phyloP scores from a whole-genome alignment of 2,797 vertebrate species.

The Pelobates cultripes region DNA sequence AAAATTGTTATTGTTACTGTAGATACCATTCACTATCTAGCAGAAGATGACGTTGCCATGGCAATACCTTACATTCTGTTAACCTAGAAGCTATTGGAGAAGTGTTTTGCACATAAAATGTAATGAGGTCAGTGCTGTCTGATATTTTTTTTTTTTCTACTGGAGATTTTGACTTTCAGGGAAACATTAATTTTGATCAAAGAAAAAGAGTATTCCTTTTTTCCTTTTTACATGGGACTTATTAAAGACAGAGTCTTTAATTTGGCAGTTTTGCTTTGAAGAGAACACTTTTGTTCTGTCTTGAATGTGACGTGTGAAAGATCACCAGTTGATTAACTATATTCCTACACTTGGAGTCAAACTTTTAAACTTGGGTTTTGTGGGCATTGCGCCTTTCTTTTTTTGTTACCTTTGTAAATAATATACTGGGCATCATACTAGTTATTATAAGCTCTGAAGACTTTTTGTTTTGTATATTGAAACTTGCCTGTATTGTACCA shows the following conservation, averaged over 20 bases:
- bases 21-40: background rate
- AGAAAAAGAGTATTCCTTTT: slow-evolving; percentile 22
- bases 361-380: background rate
- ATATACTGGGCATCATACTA: background rate
- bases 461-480: background rate
- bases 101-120: slow-evolving; percentile 31
- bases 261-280: slow-evolving; percentile 48
- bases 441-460: background rate
- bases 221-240: slow-evolving; percentile 30
- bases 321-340: slow-evolving; percentile 17
- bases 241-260: slow-evolving; percentile 41
- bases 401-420: background rate
- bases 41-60: slow-evolving; percentile 19
- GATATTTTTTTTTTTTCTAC: slow-evolving; percentile 12
- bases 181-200: slow-evolving; percentile 38
- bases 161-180: slow-evolving; percentile 35
- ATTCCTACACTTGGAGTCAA: slow-evolving; percentile 8
- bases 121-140: slow-evolving; percentile 32
- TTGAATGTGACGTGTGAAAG: slow-evolving; percentile 29
- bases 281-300: slow-evolving; percentile 39
- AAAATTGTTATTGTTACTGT: background rate
- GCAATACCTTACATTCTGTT: slow-evolving; percentile 21
- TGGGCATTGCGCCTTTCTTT: background rate
- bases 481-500: too few relatives aligned
- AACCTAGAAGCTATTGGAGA: slow-evolving; percentile 45